Evolutionary conservation across 2,888 invertebrate species (phyloP), one percentile per base, ranked within the genome.

Genomic region (Pelosia muscerda): DNA sequence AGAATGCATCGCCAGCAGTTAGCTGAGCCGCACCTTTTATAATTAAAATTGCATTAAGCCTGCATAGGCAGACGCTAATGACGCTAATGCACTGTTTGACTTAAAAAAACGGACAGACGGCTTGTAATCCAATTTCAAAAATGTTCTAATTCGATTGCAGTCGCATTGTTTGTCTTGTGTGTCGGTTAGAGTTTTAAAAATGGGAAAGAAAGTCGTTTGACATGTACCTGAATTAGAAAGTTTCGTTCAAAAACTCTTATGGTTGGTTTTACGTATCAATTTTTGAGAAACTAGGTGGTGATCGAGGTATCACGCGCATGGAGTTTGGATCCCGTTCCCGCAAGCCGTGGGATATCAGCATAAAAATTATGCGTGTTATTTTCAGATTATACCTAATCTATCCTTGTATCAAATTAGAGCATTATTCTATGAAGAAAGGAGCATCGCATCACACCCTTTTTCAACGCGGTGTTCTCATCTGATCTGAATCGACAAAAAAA

Each of bases 41-140:
- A 94, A 94, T 94, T 95, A 95, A 94, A 94, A 94, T 95, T 94
- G 93, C 94, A 94, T 94, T 94, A 94, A 90, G 87, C 86, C 83
- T 82, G 87, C 90, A 88, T 87, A 89, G 84, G 85, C 85, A 75
- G 86, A 83, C 84, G 79, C 76, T 91, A 92, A 92, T 90, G 90
- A 86, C 77, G 82, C 86, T 92, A 92, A 92, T 93, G 90, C 88
- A 86, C 82, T 86, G 88, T 90, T 88, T 88, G 88, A 83, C 86
- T 88, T 38, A 88, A 87, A 94, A 49, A 25, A 92, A 90, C 85
- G 86, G 81, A 81, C 86, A 81, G 85, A 82, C 86, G 77, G 73
- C 71, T 76, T 84, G 86, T 87, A 89, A 89, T 87, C 82, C 80
- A 88, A 88, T 88, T 87, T 86, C 72, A 84, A 85, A 87, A 88